These are phyloP conservation scores for Orius laevigatus DNA, from an alignment of 1,140 invertebrate genomes.

Conservation along the genomic window DNA sequence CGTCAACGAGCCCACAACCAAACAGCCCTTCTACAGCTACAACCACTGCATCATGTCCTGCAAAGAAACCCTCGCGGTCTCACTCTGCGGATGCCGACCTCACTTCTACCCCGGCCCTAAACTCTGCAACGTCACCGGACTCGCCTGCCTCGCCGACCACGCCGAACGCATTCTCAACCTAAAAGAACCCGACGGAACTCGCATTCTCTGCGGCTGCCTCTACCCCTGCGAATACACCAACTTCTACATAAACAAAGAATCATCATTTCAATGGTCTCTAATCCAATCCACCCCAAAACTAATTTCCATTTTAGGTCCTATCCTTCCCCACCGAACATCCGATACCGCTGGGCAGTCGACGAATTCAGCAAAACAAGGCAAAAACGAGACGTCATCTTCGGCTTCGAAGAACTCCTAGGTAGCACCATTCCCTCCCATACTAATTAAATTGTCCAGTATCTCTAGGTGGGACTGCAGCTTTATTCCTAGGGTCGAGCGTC, in stretches of 20 bases:
- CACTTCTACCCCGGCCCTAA: slow-evolving; percentile 14
- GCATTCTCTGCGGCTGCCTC: slow-evolving; percentile 27
- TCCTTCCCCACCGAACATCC: slow-evolving; percentile 20
- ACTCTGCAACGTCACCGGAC: slow-evolving; percentile 26
- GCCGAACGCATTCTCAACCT: slow-evolving; percentile 17
- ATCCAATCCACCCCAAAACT: neutral
- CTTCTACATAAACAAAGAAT: slow-evolving; percentile 24
- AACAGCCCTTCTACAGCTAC: slow-evolving; percentile 42
- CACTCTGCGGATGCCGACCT: slow-evolving; percentile 43
- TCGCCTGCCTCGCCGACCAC: slow-evolving; percentile 26
- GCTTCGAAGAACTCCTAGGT: slow-evolving; percentile 34
- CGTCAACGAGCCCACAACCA: slow-evolving; percentile 33
- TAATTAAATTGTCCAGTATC: slow-evolving; percentile 29
- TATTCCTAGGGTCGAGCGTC: slow-evolving; percentile 14
- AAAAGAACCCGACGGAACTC: slow-evolving; percentile 10
- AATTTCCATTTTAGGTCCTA: slow-evolving; percentile 17
- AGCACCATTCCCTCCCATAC: no score
- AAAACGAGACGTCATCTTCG: slow-evolving; percentile 36
- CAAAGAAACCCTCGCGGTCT: slow-evolving; percentile 35
- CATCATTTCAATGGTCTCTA: no score
- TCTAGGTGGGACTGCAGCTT: slow-evolving; percentile 19
- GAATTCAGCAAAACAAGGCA: slow-evolving; percentile 26
- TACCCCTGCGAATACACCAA: slow-evolving; percentile 28
- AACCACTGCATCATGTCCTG: slow-evolving; percentile 48
- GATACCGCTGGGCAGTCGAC: slow-evolving; percentile 23